These are phyloP conservation scores for Schizaphis graminum DNA, from an alignment of 2,888 invertebrate species.

Conservation along the genomic window DNA sequence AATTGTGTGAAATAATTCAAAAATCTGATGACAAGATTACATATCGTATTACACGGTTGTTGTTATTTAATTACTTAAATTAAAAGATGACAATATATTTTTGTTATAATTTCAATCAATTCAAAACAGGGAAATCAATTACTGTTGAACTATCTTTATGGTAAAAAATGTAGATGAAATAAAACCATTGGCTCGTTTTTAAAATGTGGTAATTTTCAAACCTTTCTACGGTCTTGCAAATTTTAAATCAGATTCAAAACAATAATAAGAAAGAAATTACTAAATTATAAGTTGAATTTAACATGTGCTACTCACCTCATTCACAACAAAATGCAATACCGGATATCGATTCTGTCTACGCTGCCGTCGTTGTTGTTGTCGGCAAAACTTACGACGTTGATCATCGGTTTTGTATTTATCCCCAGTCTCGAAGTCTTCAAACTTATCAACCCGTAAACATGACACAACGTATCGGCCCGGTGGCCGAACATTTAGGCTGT, in stretches of 20 bases:
- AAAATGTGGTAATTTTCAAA: too few species aligned
- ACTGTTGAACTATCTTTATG: neutral
- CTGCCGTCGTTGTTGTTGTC: constrained; percentile 94
- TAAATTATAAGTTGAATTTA: neutral
- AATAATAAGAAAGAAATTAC: neutral
- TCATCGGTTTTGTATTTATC: neutral
- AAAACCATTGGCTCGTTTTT: neutral
- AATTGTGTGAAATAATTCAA: neutral
- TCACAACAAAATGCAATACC: constrained; percentile 90
- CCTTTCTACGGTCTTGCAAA: neutral
- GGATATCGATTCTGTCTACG: constrained; percentile 81
- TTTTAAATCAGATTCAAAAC: neutral
- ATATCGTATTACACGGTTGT: neutral
- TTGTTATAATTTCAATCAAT: neutral
- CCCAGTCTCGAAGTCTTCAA: neutral
- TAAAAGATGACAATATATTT: neutral
- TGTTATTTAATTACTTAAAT: neutral
- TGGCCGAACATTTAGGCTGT: constrained; percentile 77
- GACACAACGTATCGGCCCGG: constrained; percentile 45
- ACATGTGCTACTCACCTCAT: constrained; percentile 76
- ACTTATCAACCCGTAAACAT: constrained; percentile 24
- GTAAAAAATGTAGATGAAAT: neutral
- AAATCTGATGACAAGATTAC: neutral
- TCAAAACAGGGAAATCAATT: neutral
- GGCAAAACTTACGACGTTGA: constrained; percentile 70